These are phyloP conservation scores for Catocala nupta DNA, from an alignment of 2,888 invertebrate genomes.

Conservation along the genomic window DNA sequence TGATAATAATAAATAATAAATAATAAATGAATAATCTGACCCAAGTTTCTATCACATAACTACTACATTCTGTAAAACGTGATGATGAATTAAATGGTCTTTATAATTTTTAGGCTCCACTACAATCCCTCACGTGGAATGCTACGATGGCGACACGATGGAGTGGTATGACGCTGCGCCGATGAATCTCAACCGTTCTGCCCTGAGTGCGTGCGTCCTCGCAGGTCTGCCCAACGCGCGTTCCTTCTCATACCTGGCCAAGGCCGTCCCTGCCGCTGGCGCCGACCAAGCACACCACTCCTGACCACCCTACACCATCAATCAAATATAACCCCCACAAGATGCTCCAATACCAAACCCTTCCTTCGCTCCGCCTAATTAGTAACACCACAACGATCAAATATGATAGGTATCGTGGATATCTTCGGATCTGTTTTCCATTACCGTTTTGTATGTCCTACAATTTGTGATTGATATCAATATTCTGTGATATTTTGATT, in stretches of 20 bases:
- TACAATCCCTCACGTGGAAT: constrained; percentile 92
- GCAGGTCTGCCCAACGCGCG: constrained; percentile 90
- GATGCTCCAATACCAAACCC: constrained; percentile 28
- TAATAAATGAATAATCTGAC: too few relatives aligned
- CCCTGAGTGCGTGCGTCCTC: constrained; percentile 93
- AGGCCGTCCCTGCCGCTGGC: constrained; percentile 82
- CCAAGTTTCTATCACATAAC: too few relatives aligned
- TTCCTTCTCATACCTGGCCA: constrained; percentile 88
- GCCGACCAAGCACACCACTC: constrained; percentile 80
- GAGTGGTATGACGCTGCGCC: constrained; percentile 91
- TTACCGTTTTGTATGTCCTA: constrained; percentile 30
- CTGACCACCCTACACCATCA: constrained; percentile 44
- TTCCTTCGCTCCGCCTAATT: constrained; percentile 50
- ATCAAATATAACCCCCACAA: constrained; percentile 28
- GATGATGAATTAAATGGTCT: too few relatives aligned
- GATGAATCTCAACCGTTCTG: constrained; percentile 94
- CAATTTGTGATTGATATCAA: constrained; percentile 44
- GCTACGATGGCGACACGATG: constrained; percentile 89
- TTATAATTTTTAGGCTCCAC: constrained; percentile 84
- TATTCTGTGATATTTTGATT: constrained; percentile 77
- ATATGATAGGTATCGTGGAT: constrained; percentile 27
- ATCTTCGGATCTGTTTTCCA: constrained; percentile 43
- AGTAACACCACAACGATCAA: constrained; percentile 21
- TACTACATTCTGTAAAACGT: too few relatives aligned
- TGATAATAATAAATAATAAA: too few relatives aligned